phyloP scores from a whole-genome alignment of 1,140 invertebrate genomes.

The Sarcophaga peregrina region DNA sequence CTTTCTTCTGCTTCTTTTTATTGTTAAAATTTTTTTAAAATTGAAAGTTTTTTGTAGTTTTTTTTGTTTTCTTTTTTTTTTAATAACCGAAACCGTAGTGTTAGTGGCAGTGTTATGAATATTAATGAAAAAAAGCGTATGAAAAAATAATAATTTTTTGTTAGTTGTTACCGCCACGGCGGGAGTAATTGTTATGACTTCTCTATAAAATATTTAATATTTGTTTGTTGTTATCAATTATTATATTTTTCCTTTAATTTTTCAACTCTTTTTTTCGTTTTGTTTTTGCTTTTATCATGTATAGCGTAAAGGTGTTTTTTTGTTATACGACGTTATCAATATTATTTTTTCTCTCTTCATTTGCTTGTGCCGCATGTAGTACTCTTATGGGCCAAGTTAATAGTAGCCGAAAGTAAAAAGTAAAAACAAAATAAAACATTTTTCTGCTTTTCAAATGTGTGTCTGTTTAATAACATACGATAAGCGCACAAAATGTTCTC shows the following conservation, averaged over 20 bases:
- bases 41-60: background rate
- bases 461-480: background rate
- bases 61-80: background rate
- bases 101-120: too few species aligned
- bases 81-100: too few species aligned
- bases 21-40: too few species aligned
- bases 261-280: too few species aligned
- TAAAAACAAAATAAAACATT: background rate
- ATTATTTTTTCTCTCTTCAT: background rate
- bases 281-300: too few species aligned
- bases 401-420: background rate
- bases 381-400: background rate
- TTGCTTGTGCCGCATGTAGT: background rate
- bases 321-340: background rate
- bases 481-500: background rate
- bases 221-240: conserved; percentile 27
- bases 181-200: conserved; percentile 19
- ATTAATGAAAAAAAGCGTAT: too few species aligned
- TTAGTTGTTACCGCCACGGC: conserved; percentile 2
- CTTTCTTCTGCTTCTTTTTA: too few species aligned
- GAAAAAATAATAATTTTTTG: background rate
- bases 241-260: background rate
- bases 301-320: too few species aligned
- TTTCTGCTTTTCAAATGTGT: background rate
- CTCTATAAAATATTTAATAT: conserved; percentile 21